These are phyloP conservation scores for Lacerta bilineata DNA, from an alignment of 2,797 vertebrate species.

Conservation along the genomic window DNA sequence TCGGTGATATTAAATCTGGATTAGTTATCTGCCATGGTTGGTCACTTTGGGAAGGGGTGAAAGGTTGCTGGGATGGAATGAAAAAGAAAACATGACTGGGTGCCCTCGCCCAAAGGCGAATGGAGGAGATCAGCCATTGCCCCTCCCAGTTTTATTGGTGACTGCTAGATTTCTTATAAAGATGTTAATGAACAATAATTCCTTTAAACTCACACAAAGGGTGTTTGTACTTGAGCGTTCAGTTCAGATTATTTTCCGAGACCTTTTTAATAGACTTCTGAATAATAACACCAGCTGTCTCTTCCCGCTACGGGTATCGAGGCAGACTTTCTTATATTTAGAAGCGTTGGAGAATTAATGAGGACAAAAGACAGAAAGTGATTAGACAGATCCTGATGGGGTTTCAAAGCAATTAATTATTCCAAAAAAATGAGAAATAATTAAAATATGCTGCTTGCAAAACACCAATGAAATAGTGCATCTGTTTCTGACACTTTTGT, in stretches of 20 bases:
- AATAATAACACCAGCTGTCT: constrained; percentile 52
- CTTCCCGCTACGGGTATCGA: constrained; percentile 17
- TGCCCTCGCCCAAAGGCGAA: neutral
- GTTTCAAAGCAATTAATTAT: constrained; percentile 50
- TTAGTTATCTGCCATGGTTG: neutral
- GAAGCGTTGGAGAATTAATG: constrained; percentile 52
- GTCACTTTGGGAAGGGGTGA: neutral
- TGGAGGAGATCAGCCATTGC: neutral
- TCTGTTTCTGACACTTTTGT: constrained; percentile 32
- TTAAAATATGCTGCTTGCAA: constrained; percentile 48
- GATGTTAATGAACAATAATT: constrained; percentile 31
- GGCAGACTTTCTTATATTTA: constrained; percentile 16
- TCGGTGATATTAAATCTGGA: neutral
- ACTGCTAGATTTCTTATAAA: constrained; percentile 22
- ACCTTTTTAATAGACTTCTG: constrained; percentile 37
- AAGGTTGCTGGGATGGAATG: neutral
- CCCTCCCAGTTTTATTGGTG: neutral
- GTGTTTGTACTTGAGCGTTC: neutral
- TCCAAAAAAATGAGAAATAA: constrained; percentile 42
- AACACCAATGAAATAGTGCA: constrained; percentile 37
- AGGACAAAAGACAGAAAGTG: constrained; percentile 42
- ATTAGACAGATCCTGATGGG: constrained; percentile 48
- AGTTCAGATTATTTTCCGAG: constrained; percentile 23
- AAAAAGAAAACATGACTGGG: neutral
- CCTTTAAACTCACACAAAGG: constrained; percentile 21